These are phyloP conservation scores for Turnix velox DNA, from an alignment of 2,113 vertebrate genomes.

Conservation along the genomic window DNA sequence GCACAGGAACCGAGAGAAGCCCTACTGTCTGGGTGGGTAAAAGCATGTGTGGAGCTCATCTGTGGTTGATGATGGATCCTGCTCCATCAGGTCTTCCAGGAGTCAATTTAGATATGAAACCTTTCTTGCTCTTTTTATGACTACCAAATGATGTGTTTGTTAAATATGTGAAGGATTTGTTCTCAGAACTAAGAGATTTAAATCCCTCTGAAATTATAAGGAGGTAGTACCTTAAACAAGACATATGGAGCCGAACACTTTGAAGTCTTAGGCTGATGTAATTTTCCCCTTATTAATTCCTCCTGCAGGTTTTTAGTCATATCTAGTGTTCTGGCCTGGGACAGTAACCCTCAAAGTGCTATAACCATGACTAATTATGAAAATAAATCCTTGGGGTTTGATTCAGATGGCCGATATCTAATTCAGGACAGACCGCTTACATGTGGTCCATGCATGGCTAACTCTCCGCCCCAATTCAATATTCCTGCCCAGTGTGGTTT, in stretches of 20 bases:
- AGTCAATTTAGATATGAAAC: neutral
- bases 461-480: neutral
- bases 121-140: neutral
- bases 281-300: neutral
- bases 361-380: neutral
- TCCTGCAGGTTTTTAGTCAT: neutral
- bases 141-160: neutral
- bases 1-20: slow-evolving; percentile 88
- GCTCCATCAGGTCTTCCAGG: neutral
- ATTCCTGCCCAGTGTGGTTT: accelerated
- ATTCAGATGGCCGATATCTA: neutral
- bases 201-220: neutral
- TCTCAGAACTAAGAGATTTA: neutral
- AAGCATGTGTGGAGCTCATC: accelerated
- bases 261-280: neutral
- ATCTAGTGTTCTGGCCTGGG: neutral
- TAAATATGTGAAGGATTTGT: neutral
- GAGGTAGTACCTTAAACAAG: neutral
- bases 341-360: neutral
- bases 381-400: neutral
- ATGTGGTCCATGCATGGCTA: neutral
- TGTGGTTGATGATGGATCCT: neutral
- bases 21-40: slow-evolving; percentile 89
- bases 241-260: neutral
- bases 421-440: neutral